phyloP scores from a whole-genome alignment of 2,797 vertebrate species.

The Trachurus trachurus region DNA sequence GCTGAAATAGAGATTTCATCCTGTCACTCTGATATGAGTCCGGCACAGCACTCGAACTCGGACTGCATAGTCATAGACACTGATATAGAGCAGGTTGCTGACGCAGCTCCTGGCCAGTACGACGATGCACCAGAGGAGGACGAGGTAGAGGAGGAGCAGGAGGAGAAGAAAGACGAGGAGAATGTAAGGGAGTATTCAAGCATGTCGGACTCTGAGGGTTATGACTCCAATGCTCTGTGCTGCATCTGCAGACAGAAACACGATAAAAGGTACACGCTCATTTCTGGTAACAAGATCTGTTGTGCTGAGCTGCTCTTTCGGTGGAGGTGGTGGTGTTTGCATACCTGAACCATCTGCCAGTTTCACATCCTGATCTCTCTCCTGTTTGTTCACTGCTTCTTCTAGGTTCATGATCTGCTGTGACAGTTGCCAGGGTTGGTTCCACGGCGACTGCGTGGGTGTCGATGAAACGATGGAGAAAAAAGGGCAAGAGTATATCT shows the following conservation, averaged over 20 bases:
- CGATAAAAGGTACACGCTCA: conserved; percentile 89
- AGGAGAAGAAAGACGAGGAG: conserved; percentile 22
- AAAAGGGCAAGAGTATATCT: conserved; percentile 91
- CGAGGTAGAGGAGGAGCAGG: conserved; percentile 13
- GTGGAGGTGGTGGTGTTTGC: conserved; percentile 33
- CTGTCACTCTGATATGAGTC: conserved; percentile 46
- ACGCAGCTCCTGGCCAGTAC: conserved; percentile 57
- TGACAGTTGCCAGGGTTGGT: conserved; percentile 94
- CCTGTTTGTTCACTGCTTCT: conserved; percentile 21
- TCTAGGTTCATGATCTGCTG: conserved; percentile 97
- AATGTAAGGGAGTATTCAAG: conserved; percentile 63
- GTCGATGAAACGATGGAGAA: conserved; percentile 90
- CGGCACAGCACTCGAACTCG: conserved; percentile 46
- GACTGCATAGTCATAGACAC: conserved; percentile 65
- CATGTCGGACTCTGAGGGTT: conserved; percentile 84
- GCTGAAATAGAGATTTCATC: conserved; percentile 23
- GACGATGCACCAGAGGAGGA: conserved; percentile 76
- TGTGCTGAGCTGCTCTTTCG: conserved; percentile 2
- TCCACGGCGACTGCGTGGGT: conserved; percentile 94
- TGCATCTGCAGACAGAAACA: conserved; percentile 93
- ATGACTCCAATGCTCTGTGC: conserved; percentile 87
- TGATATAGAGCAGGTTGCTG: conserved; percentile 59
- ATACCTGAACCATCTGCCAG: conserved; percentile 36
- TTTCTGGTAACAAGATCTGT: conserved; percentile 39
- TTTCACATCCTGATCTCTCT: conserved; percentile 58